phyloP scores from a whole-genome alignment of 2,888 invertebrate genomes.

The Chloroclysta siterata region DNA sequence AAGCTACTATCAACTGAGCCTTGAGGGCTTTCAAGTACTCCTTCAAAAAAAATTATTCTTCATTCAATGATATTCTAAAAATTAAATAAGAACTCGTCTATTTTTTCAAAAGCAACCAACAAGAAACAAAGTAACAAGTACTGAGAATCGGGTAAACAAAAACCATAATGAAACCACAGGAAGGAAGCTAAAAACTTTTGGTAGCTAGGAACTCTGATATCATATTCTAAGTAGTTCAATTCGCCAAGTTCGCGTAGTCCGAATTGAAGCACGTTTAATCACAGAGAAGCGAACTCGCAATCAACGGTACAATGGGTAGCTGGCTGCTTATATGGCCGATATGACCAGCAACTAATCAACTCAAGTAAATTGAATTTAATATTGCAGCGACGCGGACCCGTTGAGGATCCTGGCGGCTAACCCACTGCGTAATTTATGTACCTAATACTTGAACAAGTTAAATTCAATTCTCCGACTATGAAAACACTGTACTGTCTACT shows the following conservation, averaged over 20 bases:
- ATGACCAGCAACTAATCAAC: constrained; percentile 39
- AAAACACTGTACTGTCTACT: background rate
- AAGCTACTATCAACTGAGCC: no score
- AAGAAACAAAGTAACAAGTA: constrained; percentile 5
- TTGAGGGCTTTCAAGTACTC: no score
- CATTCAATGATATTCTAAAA: no score
- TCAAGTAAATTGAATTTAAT: constrained; percentile 40
- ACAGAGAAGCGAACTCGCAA: constrained; percentile 32
- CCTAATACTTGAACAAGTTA: constrained; percentile 15
- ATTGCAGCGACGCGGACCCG: constrained; percentile 33
- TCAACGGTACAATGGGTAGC: constrained; percentile 32
- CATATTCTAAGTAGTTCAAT: constrained; percentile 14
- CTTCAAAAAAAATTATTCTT: no score
- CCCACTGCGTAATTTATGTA: constrained; percentile 18
- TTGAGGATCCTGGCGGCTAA: constrained; percentile 16
- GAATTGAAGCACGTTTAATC: constrained; percentile 30
- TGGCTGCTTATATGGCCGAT: constrained; percentile 35
- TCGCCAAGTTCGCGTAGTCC: constrained; percentile 14
- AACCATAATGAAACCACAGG: background rate
- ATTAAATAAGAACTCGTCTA: background rate
- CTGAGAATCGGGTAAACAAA: background rate
- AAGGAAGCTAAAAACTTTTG: constrained; percentile 3
- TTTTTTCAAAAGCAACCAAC: background rate
- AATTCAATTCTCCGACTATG: constrained; percentile 1
- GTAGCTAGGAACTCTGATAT: constrained; percentile 1